Evolutionary conservation across 2,113 vertebrate species (phyloP).

Genomic region (Brevimyrus niger): DNA sequence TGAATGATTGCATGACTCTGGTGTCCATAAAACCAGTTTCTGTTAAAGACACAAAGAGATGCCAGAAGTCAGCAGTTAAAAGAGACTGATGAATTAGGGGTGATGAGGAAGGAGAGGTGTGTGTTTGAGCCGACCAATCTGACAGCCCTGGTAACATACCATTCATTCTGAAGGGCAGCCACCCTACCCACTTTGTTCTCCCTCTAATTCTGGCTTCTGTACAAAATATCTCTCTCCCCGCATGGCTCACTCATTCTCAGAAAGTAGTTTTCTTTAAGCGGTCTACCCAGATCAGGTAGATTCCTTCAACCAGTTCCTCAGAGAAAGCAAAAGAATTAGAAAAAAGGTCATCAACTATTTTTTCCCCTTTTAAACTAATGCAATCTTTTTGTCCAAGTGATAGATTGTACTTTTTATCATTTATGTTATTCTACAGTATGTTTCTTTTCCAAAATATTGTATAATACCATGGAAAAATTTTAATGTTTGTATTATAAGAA

Average conservation of each 20-base stretch:
- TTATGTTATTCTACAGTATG: not conserved
- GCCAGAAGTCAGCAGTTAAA: not conserved
- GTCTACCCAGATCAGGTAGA: not conserved
- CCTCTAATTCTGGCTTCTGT: not conserved
- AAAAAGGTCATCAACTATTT: not conserved
- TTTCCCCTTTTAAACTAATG: not conserved
- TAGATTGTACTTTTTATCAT: not conserved
- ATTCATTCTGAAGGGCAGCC: conserved; percentile 39
- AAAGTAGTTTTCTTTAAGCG: not conserved
- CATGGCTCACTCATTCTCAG: not conserved
- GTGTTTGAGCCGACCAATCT: conserved; percentile 40
- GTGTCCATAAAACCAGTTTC: not conserved
- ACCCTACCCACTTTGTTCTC: not conserved
- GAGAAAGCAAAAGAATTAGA: not conserved
- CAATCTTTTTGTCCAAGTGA: not conserved
- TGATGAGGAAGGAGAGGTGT: conserved; percentile 1
- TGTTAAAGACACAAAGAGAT: not conserved
- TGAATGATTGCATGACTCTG: not conserved
- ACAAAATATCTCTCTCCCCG: not conserved
- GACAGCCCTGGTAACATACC: conserved; percentile 56
- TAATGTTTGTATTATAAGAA: not conserved
- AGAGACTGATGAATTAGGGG: not conserved
- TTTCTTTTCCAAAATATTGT: not conserved
- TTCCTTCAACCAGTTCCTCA: not conserved
- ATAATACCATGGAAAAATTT: not conserved